These are phyloP conservation scores for Pontoporia blainvillei DNA, from an alignment of 2,113 vertebrate species.

Conservation along the genomic window DNA sequence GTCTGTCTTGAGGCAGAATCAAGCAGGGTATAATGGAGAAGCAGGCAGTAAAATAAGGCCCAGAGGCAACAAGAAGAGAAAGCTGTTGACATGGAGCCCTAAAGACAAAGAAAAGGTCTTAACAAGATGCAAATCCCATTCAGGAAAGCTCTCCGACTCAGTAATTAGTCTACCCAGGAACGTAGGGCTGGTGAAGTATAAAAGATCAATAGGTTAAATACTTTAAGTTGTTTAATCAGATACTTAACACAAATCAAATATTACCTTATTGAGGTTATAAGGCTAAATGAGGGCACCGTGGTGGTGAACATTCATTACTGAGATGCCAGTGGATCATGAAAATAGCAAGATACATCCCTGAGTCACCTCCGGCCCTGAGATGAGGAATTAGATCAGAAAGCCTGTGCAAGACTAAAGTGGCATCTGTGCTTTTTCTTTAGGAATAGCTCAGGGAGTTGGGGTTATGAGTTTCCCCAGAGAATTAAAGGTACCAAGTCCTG, in stretches of 20 bases:
- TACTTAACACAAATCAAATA: slow-evolving; percentile 70
- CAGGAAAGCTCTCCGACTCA: slow-evolving; percentile 11
- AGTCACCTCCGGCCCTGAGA: neutral
- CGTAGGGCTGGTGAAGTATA: neutral
- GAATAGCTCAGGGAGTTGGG: neutral
- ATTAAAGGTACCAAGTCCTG: neutral
- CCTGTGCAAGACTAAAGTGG: neutral
- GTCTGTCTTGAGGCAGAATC: neutral
- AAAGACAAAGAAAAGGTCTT: neutral
- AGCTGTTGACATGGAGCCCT: neutral
- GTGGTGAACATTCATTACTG: slow-evolving; percentile 37
- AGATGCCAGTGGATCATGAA: slow-evolving; percentile 15
- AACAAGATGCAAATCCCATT: neutral
- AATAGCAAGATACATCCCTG: neutral
- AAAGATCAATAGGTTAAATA: slow-evolving; percentile 77
- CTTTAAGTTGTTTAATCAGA: slow-evolving; percentile 73
- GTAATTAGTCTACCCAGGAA: slow-evolving; percentile 47
- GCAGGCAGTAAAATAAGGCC: neutral
- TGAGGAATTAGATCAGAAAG: neutral
- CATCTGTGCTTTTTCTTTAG: neutral
- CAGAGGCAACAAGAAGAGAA: neutral
- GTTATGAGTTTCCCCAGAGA: neutral
- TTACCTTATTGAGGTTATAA: slow-evolving; percentile 61
- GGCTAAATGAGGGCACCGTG: slow-evolving; percentile 62
- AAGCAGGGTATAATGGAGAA: neutral